Base-by-base conservation (phyloP, 2,888 invertebrate species). In the Bedellia somnulentella region DNA sequence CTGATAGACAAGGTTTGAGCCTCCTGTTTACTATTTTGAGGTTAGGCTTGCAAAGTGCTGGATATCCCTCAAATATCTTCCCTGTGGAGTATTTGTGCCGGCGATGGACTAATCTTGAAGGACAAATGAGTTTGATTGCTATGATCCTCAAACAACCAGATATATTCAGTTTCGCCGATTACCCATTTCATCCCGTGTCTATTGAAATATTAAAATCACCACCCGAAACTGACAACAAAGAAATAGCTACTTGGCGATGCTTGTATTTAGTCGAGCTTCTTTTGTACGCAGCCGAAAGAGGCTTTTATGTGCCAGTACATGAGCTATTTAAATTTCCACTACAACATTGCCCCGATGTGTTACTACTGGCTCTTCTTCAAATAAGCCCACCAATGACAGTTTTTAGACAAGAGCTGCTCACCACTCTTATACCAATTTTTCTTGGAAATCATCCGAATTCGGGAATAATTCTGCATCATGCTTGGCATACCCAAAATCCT, bases 381-480 rank as follows among this genome's bases (percentile, higher is more conserved):
- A 87, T 93, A 28, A 86, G 82, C 52, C 86, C 89, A 37, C 89
- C 91, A 0, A 75, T 89, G 24, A 86, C 89, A 3, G 78, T 84
- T 23, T 68, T 90, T 23, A 79, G 93, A 34, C 92, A 93, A 62
- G 96, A 97, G 52, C 68, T 98, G 33, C 79, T 98, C 39, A 85
- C 87, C 26, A 88, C 83, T 30, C 68, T 98, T 18, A 89, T 99
- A 57, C 94, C 95, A 2, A 87, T 94, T 43, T 97, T 99, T 66
- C 77, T 98, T 32, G 89, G 89, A 21, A 95, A 93, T 66, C 97
- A 98, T 75, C 93, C 94, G 1, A 99, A 99, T 64, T 93, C 96
- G 1, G 93, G 89, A 15, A 90, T 93, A n/a, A 91, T 99, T 38
- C 75, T 99, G 32, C 95, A 97, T 61, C 91, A 93, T 53, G 94